Percentiles rank a stretch among this genome's conserved stretches.
These are phyloP conservation scores for Magallana gigas DNA, from an alignment of 1,140 invertebrate species.

Conservation along the genomic window DNA sequence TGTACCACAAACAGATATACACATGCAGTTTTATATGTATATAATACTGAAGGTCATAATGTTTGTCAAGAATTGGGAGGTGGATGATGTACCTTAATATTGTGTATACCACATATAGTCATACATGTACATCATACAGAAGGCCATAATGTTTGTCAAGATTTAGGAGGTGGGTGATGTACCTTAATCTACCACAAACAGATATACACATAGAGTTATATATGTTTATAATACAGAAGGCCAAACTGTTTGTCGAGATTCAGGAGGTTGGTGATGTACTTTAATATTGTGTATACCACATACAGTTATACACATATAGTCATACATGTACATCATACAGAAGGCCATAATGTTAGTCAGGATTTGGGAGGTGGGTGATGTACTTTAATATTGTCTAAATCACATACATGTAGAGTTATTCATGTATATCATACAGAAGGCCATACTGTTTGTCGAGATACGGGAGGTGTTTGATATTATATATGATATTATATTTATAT, in stretches of 20 bases:
- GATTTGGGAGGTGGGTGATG: conserved; percentile 84
- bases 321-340: conserved; percentile 76
- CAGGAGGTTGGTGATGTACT: conserved; percentile 81
- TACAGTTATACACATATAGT: too few relatives aligned
- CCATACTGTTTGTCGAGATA: conserved; percentile 88
- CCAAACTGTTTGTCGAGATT: conserved; percentile 89
- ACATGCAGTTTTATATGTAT: too few relatives aligned
- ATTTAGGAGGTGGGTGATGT: conserved; percentile 84
- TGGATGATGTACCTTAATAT: too few relatives aligned
- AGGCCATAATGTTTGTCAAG: conserved; percentile 89
- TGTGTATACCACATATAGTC: too few relatives aligned
- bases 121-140: conserved; percentile 79
- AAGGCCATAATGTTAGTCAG: conserved; percentile 88
- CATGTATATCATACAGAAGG: conserved; percentile 82
- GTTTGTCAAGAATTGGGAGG: too few relatives aligned
- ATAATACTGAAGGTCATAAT: too few relatives aligned
- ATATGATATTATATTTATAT: too few relatives aligned
- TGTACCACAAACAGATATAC: too few relatives aligned
- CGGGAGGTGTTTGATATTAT: conserved; percentile 80
- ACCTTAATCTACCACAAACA: neutral
- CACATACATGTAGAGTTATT: too few relatives aligned
- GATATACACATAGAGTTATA: too few relatives aligned
- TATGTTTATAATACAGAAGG: conserved; percentile 82
- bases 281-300: too few relatives aligned
- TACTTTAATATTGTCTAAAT: neutral